Conservation (phyloP, 2,113 vertebrate species). For the Pantherophis guttatus region DNA sequence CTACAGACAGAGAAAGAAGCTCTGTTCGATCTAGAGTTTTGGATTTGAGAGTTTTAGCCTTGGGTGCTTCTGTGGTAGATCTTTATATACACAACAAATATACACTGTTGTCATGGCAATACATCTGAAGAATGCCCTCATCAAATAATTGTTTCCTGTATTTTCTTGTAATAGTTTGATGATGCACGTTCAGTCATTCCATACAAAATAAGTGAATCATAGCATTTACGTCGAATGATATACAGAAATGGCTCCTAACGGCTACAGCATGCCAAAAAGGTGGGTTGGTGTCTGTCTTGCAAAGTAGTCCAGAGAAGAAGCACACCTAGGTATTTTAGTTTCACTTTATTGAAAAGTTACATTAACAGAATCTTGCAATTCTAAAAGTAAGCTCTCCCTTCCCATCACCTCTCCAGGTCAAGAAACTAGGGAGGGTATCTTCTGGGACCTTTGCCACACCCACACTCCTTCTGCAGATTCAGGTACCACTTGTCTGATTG, state of each 20-base stretch:
- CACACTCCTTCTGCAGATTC: neutral
- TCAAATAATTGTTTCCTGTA: neutral
- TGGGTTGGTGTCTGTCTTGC: neutral
- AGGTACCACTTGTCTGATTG: neutral
- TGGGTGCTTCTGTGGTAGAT: neutral
- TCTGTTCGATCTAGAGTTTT: neutral
- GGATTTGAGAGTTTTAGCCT: neutral
- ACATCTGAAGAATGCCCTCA: neutral
- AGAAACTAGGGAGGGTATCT: neutral
- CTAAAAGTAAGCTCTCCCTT: neutral
- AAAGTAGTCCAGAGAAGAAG: neutral
- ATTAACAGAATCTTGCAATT: neutral
- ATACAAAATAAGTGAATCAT: neutral
- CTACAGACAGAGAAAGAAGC: neutral
- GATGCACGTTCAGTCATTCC: too few species aligned
- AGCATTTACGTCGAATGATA: neutral
- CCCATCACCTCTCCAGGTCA: neutral
- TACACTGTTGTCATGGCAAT: neutral
- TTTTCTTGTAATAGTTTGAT: neutral
- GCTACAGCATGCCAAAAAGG: neutral
- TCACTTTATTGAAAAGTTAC: neutral
- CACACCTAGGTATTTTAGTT: neutral
- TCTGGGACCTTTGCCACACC: neutral
- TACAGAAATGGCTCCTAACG: neutral
- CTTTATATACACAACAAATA: neutral